phyloP scores from a whole-genome alignment of 2,888 invertebrate genomes.

The Eristalinus aeneus region DNA sequence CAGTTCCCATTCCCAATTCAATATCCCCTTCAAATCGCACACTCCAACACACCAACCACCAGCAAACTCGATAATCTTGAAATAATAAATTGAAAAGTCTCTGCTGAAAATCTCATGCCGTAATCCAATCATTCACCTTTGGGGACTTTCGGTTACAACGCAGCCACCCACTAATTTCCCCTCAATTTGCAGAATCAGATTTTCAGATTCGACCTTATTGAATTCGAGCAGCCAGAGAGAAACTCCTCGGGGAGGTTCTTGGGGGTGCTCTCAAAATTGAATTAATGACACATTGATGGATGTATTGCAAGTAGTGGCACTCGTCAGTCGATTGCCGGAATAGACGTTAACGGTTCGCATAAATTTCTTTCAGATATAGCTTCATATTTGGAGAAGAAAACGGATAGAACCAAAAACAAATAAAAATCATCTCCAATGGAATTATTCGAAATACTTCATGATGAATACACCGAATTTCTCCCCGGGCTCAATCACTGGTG shows the following conservation, averaged over 20 bases:
- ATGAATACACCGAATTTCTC: constrained; percentile 66
- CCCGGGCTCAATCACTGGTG: constrained; percentile 52
- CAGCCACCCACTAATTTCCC: constrained; percentile 3
- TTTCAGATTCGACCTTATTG: not conserved
- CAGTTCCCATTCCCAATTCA: not conserved
- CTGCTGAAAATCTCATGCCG: not conserved
- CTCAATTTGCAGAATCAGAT: not conserved
- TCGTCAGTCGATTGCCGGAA: not conserved
- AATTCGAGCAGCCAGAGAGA: not conserved
- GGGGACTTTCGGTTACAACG: not conserved
- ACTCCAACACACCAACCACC: not conserved
- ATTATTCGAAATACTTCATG: constrained; percentile 42
- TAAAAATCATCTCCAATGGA: constrained; percentile 58
- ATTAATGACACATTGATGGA: constrained; percentile 17
- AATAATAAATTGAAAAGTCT: not conserved
- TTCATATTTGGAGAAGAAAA: not conserved
- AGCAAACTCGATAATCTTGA: not conserved
- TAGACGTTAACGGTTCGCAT: not conserved
- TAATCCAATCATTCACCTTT: not conserved
- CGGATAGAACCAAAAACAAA: not conserved
- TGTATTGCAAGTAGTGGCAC: constrained; percentile 18
- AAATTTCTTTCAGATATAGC: constrained; percentile 34
- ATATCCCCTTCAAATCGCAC: not conserved
- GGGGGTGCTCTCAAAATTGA: not conserved
- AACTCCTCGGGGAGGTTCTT: not conserved